These are phyloP conservation scores for Conger conger DNA, from an alignment of 2,113 vertebrate genomes.

Conservation along the genomic window DNA sequence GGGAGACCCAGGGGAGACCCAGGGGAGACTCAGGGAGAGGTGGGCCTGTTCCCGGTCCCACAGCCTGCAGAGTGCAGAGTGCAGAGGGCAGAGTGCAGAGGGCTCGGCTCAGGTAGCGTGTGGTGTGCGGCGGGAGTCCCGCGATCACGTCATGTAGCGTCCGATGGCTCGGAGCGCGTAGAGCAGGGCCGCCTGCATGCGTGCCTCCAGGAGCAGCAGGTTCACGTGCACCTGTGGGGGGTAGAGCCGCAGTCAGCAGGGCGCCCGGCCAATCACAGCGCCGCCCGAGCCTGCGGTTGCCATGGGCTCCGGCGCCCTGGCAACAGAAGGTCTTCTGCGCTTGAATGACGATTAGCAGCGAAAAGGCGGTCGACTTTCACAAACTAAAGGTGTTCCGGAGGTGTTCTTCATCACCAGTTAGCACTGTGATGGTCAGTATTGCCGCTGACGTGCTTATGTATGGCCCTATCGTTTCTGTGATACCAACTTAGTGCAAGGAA, in stretches of 20 bases:
- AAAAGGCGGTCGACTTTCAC: neutral
- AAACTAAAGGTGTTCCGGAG: neutral
- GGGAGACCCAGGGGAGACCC: too few relatives aligned
- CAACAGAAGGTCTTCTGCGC: neutral
- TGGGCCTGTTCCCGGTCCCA: neutral
- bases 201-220: conserved; percentile 87
- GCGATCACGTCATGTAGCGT: conserved; percentile 70
- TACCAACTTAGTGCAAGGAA: too few relatives aligned
- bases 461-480: too few relatives aligned
- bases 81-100: neutral
- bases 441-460: too few relatives aligned
- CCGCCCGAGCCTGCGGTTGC: neutral
- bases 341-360: neutral
- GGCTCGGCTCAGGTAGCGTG: neutral
- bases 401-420: neutral
- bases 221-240: conserved; percentile 84
- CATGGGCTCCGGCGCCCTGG: neutral
- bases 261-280: neutral
- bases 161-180: conserved; percentile 85
- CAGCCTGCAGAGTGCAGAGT: neutral
- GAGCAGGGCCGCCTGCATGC: conserved; percentile 89
- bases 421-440: too few relatives aligned
- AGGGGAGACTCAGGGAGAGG: neutral
- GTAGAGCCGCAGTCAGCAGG: neutral
- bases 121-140: neutral